Percentiles rank a stretch among this genome's conserved stretches.
Conservation (phyloP, 2,888 invertebrate species). For the Drosophila birchii region DNA sequence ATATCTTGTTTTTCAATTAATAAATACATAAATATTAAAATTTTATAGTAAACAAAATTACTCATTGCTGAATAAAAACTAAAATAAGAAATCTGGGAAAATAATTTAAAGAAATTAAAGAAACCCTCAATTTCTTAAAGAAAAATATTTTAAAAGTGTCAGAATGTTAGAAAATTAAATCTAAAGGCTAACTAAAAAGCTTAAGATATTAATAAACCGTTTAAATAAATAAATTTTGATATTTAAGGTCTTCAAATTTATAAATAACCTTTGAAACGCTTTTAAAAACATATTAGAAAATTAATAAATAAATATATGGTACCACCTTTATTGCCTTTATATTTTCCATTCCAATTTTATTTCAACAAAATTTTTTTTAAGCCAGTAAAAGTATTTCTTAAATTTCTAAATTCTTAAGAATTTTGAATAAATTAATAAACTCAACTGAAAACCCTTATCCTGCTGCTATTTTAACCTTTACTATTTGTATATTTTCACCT, state of each 20-base stretch:
- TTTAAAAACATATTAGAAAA: no score
- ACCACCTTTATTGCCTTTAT: neutral
- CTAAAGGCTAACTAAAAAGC: neutral
- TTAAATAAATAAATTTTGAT: neutral
- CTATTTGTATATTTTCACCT: neutral
- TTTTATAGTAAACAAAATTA: neutral
- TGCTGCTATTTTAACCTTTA: no score
- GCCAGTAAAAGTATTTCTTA: fast-evolving
- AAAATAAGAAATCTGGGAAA: neutral
- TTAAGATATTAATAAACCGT: neutral
- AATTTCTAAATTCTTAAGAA: no score
- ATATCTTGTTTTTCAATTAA: neutral
- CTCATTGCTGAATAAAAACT: fast-evolving
- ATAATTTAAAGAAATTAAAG: fast-evolving
- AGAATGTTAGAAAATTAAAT: neutral
- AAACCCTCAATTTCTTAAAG: neutral
- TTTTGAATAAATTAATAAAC: no score
- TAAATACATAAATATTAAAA: neutral
- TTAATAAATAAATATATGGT: neutral
- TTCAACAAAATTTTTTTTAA: neutral
- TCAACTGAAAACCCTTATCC: neutral
- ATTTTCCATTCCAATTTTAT: neutral
- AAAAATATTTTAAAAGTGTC: neutral
- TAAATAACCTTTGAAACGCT: no score
- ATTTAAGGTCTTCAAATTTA: no score